These are phyloP conservation scores for Physocephala rufipes DNA, from an alignment of 2,888 invertebrate species.

Conservation along the genomic window DNA sequence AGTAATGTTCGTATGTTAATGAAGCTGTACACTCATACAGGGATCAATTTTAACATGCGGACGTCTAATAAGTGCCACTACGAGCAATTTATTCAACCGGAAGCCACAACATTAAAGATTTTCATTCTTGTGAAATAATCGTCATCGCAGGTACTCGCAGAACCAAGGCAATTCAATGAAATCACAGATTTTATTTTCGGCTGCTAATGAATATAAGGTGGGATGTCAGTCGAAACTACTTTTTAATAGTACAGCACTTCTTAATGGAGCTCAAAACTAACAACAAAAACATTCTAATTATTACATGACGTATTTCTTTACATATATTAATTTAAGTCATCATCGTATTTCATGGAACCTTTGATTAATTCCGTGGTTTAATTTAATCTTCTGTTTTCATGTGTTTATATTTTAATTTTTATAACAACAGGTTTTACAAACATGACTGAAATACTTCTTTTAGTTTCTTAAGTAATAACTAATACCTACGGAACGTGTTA, in stretches of 20 bases:
- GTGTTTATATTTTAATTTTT: background rate
- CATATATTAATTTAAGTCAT: constrained; percentile 32
- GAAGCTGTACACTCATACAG: constrained; percentile 64
- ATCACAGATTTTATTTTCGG: background rate
- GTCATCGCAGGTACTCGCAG: background rate
- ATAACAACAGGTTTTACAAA: constrained; percentile 9
- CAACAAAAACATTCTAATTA: constrained; percentile 21
- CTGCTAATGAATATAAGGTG: constrained; percentile 16
- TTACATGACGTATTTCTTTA: constrained; percentile 36
- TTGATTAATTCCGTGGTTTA: constrained; percentile 22
- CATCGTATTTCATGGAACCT: constrained; percentile 31
- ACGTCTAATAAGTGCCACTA: constrained; percentile 41
- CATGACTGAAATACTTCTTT: constrained; percentile 24
- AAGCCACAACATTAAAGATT: constrained; percentile 17
- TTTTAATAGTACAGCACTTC: constrained; percentile 27
- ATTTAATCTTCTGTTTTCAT: constrained; percentile 9
- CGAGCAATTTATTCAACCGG: constrained; percentile 11
- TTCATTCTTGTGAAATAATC: background rate
- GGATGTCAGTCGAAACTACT: constrained; percentile 18
- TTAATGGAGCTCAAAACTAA: constrained; percentile 24
- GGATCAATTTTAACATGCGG: constrained; percentile 56
- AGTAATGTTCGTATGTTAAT: constrained; percentile 64
- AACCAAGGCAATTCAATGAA: background rate
- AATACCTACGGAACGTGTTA: background rate
- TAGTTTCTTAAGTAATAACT: background rate